Base-by-base conservation (phyloP, 2,113 vertebrate genomes). In the Prolemur simus region DNA sequence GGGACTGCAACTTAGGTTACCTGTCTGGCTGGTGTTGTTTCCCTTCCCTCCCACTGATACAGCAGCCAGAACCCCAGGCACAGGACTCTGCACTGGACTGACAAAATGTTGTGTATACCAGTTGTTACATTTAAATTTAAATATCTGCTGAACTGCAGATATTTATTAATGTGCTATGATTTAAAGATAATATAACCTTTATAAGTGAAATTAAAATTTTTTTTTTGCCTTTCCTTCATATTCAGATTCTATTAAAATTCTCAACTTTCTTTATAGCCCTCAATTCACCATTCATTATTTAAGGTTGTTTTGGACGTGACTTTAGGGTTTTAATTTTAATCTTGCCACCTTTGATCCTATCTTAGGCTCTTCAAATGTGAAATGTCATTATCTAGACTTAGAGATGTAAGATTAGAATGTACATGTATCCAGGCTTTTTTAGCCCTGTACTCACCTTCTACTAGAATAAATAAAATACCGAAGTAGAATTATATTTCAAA, bases 281-380 rank as follows among this genome's bases (percentile, higher is more conserved):
- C 4, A 95, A 74, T 78, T 94, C 18, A 85, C 39, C 29, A 73
- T 60, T 89, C 66, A 49, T 76, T 56, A 25, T 78, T 96, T 80
- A 69, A 77, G 82, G 11, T 87, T 92, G 80, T 68, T 81, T 96
- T 90, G 32, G 21, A 87, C 42, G 18, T 92, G n/a, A 76, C 34
- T 94, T 93, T 34, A 77, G 56, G 37, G 58, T 84, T 95, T 96
- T 56, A 27, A 92, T 86, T 92, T 96, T 92, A 84, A 52, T 90
- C 49, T 87, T 95, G 37, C 25, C 52, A 85, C 8, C 11, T 91
- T 78, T 96, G 83, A 42, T 88, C 29, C 58, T 69, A 1, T 89
- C 25, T 95, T 25, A 21, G 9, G 56, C 39, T 56, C 27, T 13
- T 88, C 45, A 89, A 4, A 32, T 85, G 5, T 63, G 58, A 94